phyloP scores from a whole-genome alignment of 2,113 vertebrate species.

The Struthio camelus region DNA sequence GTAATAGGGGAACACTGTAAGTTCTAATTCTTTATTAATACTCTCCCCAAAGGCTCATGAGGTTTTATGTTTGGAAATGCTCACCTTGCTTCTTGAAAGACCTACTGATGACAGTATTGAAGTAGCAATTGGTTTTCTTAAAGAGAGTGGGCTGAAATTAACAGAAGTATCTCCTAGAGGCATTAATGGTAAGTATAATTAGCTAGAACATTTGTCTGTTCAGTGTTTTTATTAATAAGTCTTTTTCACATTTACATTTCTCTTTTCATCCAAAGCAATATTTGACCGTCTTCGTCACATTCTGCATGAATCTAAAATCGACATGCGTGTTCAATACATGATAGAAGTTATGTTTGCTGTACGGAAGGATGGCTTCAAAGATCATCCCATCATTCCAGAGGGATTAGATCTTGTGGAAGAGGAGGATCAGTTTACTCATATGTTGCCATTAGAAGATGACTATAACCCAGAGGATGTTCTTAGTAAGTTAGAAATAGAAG shows the following conservation, averaged over 20 bases:
- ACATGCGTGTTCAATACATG: conserved; percentile 99
- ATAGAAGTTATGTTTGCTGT: conserved; percentile 99
- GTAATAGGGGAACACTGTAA: not conserved
- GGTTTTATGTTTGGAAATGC: conserved; percentile 96
- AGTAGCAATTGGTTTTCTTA: conserved; percentile 95
- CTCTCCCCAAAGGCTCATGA: conserved; percentile 87
- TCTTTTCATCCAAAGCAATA: conserved; percentile 82
- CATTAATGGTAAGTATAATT: conserved; percentile 86
- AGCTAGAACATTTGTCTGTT: not conserved
- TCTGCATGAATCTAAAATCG: conserved; percentile 95
- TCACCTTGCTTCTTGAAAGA: conserved; percentile 94
- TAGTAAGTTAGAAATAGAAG: conserved; percentile 78
- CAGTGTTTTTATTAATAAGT: not conserved
- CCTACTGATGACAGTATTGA: conserved; percentile 98
- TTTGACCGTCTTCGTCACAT: conserved; percentile 97
- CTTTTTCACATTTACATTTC: not conserved
- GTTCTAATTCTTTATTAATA: not conserved
- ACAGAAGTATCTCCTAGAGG: conserved; percentile 95
- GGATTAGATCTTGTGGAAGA: conserved; percentile 96
- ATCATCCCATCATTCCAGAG: conserved; percentile 90
- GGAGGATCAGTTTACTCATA: conserved; percentile 97
- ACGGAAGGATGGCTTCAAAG: conserved; percentile 97
- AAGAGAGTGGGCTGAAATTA: conserved; percentile 96
- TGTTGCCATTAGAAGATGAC: conserved; percentile 96
- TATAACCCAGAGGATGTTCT: conserved; percentile 93